A percentile compares a stretch with the other conserved stretches of the same genome.
Evolutionary conservation across 2,113 vertebrate genomes (phyloP).

Genomic region (Ciconia stormi): DNA sequence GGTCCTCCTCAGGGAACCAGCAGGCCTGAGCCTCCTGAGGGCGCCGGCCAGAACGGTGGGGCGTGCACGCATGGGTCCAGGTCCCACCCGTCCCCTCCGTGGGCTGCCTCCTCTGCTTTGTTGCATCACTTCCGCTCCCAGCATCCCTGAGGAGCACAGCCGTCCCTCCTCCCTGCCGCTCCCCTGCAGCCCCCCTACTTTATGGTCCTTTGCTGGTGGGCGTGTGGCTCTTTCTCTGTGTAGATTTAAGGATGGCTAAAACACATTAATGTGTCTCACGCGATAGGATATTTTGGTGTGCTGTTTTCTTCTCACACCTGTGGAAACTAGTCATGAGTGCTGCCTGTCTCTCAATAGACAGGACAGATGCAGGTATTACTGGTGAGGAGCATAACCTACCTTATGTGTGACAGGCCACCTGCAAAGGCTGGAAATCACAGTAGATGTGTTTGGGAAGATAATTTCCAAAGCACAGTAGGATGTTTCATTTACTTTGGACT

Average conservation of each 20-base stretch:
- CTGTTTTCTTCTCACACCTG: not conserved
- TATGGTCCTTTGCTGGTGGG: not conserved
- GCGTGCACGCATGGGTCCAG: fast-evolving
- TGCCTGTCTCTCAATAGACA: not conserved
- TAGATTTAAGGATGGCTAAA: not conserved
- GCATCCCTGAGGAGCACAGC: not conserved
- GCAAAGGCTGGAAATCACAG: not conserved
- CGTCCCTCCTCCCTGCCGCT: not conserved
- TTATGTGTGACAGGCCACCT: not conserved
- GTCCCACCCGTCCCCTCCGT: not conserved
- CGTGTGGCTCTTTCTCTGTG: not conserved
- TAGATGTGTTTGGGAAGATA: not conserved
- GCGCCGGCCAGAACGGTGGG: fast-evolving
- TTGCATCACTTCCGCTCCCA: fast-evolving
- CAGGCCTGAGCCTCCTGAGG: not conserved
- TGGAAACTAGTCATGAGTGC: not conserved
- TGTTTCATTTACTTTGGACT: not conserved
- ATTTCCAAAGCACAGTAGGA: not conserved
- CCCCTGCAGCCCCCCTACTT: not conserved
- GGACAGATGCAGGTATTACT: not conserved
- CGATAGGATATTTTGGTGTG: fast-evolving
- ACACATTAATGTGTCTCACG: not conserved
- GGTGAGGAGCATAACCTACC: not conserved
- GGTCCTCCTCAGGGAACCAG: not conserved
- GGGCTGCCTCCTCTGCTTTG: not conserved